Evolutionary conservation across 2,113 vertebrate genomes (phyloP).

Genomic region (Tylochromis polylepis): DNA sequence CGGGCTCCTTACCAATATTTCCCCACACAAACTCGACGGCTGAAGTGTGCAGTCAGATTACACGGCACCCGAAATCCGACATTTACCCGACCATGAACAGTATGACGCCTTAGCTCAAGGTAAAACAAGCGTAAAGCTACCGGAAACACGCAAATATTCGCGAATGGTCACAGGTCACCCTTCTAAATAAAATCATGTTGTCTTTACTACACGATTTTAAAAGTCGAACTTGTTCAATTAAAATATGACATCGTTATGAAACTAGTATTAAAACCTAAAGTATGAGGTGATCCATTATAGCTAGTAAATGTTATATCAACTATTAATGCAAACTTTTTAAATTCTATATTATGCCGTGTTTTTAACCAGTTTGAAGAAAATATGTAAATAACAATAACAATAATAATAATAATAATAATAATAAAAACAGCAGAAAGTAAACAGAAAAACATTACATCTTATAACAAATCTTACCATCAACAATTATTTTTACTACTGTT

Average conservation of each 20-base stretch:
- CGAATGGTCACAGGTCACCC: rapidly evolving
- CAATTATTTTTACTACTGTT: neutral
- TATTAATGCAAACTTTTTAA: neutral
- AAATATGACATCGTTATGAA: neutral
- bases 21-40: neutral
- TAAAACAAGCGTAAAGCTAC: neutral
- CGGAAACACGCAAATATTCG: neutral
- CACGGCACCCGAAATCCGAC: neutral
- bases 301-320: neutral
- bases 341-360: neutral
- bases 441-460: neutral
- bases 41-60: neutral
- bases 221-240: neutral
- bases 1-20: neutral
- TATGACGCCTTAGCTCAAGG: neutral
- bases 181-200: neutral
- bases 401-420: neutral
- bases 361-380: neutral
- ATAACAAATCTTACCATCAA: neutral
- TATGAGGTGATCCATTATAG: neutral
- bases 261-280: neutral
- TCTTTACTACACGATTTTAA: neutral
- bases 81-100: neutral
- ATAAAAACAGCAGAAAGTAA: neutral
- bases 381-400: neutral